Conservation (phyloP, 2,888 invertebrate species). For the Silvanus unidentatus region DNA sequence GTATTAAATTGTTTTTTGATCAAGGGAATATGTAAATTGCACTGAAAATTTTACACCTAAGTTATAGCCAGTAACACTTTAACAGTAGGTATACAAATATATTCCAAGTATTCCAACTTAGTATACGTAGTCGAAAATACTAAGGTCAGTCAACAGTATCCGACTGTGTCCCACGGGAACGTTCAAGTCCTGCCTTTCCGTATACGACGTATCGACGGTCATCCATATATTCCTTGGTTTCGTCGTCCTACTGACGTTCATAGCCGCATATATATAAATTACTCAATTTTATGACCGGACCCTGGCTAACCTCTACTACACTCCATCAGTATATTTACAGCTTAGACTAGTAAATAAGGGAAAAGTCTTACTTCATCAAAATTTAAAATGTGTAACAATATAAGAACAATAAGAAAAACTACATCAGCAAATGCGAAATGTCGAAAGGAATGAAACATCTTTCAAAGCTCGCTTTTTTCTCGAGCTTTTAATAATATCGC, state of each 20-base stretch:
- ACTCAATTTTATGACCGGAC: slow-evolving; percentile 47
- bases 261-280: slow-evolving; percentile 44
- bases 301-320: neutral
- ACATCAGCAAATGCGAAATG: no score
- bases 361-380: slow-evolving; percentile 4
- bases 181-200: slow-evolving; percentile 25
- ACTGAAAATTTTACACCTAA: no score
- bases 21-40: no score
- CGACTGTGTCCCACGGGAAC: slow-evolving; percentile 22
- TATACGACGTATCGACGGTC: slow-evolving; percentile 21
- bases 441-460: no score
- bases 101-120: slow-evolving; percentile 7
- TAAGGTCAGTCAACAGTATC: slow-evolving; percentile 3
- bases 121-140: neutral
- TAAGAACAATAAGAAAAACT: neutral
- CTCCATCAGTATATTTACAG: slow-evolving; percentile 2
- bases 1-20: no score
- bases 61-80: slow-evolving; percentile 6
- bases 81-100: neutral
- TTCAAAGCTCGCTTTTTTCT: no score
- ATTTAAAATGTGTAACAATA: slow-evolving; percentile 4
- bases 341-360: slow-evolving; percentile 4
- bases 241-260: slow-evolving; percentile 38
- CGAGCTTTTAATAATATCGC: no score
- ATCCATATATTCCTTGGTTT: slow-evolving; percentile 31